Conservation (phyloP, 1,140 invertebrate genomes). For the Tribolium castaneum region DNA sequence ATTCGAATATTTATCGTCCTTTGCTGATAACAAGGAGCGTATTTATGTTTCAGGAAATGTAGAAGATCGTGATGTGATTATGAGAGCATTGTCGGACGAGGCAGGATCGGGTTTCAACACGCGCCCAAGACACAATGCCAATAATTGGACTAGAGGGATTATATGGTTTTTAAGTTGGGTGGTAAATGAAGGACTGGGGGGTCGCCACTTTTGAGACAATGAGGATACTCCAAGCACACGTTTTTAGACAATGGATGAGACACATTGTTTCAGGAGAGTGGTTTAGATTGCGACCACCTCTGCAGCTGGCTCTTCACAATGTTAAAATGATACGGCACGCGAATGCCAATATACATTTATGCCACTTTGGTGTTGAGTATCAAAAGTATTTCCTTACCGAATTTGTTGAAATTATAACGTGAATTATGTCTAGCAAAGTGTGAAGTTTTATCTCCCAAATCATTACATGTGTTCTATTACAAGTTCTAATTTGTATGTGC, state of each 20-base stretch:
- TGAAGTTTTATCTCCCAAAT: constrained; percentile 13
- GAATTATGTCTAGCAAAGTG: constrained; percentile 22
- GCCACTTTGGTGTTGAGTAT: not conserved
- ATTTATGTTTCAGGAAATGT: constrained; percentile 11
- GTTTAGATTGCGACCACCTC: constrained; percentile 21
- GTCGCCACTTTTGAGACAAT: constrained; percentile 32
- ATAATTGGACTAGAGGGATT: constrained; percentile 19
- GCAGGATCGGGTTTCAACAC: constrained; percentile 8
- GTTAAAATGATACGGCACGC: constrained; percentile 38
- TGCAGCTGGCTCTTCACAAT: constrained; percentile 26
- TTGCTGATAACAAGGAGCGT: constrained; percentile 2
- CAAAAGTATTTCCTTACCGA: no score
- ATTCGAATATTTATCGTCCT: constrained; percentile 51
- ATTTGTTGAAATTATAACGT: not conserved
- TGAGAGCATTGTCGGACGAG: not conserved
- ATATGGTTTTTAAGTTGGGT: not conserved
- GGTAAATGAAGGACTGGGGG: constrained; percentile 7
- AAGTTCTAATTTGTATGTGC: constrained; percentile 9
- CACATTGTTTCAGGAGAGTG: constrained; percentile 35
- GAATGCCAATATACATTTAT: constrained; percentile 35
- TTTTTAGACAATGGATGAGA: constrained; percentile 24
- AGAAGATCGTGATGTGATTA: constrained; percentile 19
- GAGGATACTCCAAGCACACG: constrained; percentile 14
- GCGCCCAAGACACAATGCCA: constrained; percentile 5
- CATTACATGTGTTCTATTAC: not conserved